Percentiles rank a stretch among this genome's conserved stretches.
Conservation (phyloP, 2,888 invertebrate species). For the Metellina segmentata region DNA sequence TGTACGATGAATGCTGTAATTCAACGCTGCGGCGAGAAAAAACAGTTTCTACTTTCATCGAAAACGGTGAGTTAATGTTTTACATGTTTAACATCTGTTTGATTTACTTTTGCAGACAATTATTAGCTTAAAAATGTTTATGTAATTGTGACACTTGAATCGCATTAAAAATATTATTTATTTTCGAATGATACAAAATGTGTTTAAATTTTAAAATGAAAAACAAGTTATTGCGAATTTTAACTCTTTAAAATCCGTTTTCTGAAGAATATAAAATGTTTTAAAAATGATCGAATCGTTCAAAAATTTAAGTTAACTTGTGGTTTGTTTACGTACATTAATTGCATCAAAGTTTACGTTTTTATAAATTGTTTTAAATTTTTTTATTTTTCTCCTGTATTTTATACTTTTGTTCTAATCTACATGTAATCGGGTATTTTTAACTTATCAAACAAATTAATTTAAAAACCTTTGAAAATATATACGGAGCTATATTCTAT, state of each 20-base stretch:
- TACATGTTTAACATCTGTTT: background rate
- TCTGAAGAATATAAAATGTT: background rate
- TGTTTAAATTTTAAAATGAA: background rate
- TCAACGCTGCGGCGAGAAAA: slow-evolving; percentile 97
- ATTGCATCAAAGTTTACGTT: no score
- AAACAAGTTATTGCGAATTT: background rate
- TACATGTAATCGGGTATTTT: no score
- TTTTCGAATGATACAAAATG: background rate
- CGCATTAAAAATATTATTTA: background rate
- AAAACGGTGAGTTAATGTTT: slow-evolving; percentile 86
- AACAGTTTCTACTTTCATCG: slow-evolving; percentile 97
- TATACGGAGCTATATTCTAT: no score
- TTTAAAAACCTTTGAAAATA: no score
- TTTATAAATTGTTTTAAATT: no score
- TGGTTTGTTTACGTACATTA: no score
- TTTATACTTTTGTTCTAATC: no score
- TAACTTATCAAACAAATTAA: no score
- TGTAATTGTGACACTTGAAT: background rate
- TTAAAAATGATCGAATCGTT: no score
- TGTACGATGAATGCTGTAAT: slow-evolving; percentile 98
- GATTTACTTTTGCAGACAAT: background rate
- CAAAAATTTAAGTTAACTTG: no score
- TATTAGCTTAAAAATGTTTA: background rate
- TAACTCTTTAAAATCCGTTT: background rate
- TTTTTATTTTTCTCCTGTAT: no score